Conservation (phyloP, 2,113 vertebrate genomes). For the Otus sunia region DNA sequence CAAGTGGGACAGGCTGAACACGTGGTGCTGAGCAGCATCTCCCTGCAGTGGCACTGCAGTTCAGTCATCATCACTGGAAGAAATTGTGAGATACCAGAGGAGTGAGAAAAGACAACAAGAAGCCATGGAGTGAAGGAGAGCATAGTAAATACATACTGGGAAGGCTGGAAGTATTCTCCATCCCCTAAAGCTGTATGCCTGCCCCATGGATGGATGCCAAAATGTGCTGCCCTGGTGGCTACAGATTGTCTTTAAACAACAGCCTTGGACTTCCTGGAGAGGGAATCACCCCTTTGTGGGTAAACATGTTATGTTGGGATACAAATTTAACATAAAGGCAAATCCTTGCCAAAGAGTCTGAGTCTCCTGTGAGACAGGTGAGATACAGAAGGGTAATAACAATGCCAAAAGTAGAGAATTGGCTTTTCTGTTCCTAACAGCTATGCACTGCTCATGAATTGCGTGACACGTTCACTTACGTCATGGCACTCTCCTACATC, state of each 20-base stretch:
- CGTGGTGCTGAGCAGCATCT: neutral
- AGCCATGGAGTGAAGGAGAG: neutral
- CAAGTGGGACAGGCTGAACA: neutral
- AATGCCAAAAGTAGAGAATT: neutral
- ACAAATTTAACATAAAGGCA: neutral
- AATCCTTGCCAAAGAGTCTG: neutral
- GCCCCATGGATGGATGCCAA: neutral
- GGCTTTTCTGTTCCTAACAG: neutral
- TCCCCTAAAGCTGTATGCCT: neutral
- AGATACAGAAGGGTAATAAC: neutral
- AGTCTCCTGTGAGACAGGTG: neutral
- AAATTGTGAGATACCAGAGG: neutral
- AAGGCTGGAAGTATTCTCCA: neutral
- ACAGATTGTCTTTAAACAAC: neutral
- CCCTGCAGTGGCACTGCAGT: neutral
- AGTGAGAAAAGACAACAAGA: neutral
- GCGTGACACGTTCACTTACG: neutral
- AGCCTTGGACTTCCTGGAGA: neutral
- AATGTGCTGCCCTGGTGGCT: neutral
- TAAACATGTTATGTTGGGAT: neutral
- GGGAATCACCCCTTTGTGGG: neutral
- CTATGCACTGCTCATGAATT: fast-evolving
- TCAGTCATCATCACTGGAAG: neutral
- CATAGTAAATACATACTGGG: neutral
- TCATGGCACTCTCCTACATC: neutral